Evolutionary conservation across 1,140 invertebrate species (phyloP), one percentile per base, ranked within the genome.

Genomic region (Cheumatopsyche charites): DNA sequence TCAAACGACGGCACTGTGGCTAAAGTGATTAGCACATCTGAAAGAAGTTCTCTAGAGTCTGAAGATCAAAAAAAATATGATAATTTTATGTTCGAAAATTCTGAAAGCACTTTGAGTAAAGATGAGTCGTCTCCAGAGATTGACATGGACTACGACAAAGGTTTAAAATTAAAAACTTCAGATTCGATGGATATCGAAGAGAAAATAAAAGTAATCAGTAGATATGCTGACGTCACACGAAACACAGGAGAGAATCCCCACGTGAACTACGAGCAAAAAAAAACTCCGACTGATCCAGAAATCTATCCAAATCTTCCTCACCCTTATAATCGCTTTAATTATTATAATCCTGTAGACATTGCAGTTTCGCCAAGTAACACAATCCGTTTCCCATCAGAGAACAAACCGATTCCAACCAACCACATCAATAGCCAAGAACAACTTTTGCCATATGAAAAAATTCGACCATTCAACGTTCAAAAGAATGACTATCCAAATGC

Each of bases 191-290:
- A 75, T 55, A 62, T 75, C 13, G 74, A 75, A 71, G 74, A 75
- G 21, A 75, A 72, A 42, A 71, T 75, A 55, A 75, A 73, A 63
- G 67, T 62, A 6, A 72, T 75, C 17, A 70, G 71, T 43, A 67
- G 52, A 11, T 63, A 62, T 45, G 74, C 74, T 15, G 71, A 72
- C 61, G 71, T 75, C 19, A 72, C 71, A 12, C 63, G 71, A 21
- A 75, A 75, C 41, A 71, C 62, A 6, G 74, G 70, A 11, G 71
- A 63, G 4, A 19, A 63, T 17, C 17, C 26, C 26, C 52, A 67
- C 19, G 15, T 19, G 13, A 7, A 65, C 5, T 47, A 41, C 42
- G n/a, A 55, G 19, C 17, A 36, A 5, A 63, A 29, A 67, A 67
- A 61, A 62, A 43, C 58, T 25, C 19, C 52, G 11, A 62, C 25